Conservation (phyloP, 2,113 vertebrate genomes). For the Poicephalus gulielmi region DNA sequence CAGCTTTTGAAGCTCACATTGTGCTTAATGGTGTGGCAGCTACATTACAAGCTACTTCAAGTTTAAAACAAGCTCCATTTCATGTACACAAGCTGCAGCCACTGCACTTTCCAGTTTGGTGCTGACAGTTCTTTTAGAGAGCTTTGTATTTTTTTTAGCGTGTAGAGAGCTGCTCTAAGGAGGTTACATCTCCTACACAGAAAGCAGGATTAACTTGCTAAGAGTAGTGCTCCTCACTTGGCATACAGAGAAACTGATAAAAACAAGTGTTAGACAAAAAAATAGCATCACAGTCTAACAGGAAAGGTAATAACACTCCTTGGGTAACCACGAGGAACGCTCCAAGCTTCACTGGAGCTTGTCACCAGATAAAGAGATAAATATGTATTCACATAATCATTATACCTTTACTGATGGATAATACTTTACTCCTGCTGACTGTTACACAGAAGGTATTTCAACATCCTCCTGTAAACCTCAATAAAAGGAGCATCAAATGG, state of each 20-base stretch:
- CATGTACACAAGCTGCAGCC: not conserved
- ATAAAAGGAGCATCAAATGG: constrained; percentile 16
- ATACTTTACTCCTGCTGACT: not conserved
- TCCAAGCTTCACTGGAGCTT: not conserved
- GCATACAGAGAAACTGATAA: not conserved
- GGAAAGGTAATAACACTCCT: not conserved
- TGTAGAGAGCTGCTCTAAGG: not conserved
- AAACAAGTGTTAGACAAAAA: not conserved
- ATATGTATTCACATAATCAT: constrained; percentile 33
- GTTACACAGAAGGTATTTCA: not conserved
- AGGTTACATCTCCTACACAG: not conserved
- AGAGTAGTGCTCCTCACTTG: not conserved
- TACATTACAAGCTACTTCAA: not conserved
- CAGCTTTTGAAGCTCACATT: not conserved
- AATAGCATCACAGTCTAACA: not conserved
- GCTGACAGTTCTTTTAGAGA: not conserved
- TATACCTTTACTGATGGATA: not conserved
- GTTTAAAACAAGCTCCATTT: not conserved
- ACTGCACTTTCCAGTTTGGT: not conserved
- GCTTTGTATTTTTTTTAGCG: not conserved
- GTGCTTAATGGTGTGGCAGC: not conserved
- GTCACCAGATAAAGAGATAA: constrained; percentile 5
- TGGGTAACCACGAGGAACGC: not conserved
- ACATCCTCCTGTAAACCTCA: not conserved
- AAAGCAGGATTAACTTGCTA: not conserved